Conservation (phyloP, 2,888 invertebrate genomes). For the Nemotelus nigrinus region DNA sequence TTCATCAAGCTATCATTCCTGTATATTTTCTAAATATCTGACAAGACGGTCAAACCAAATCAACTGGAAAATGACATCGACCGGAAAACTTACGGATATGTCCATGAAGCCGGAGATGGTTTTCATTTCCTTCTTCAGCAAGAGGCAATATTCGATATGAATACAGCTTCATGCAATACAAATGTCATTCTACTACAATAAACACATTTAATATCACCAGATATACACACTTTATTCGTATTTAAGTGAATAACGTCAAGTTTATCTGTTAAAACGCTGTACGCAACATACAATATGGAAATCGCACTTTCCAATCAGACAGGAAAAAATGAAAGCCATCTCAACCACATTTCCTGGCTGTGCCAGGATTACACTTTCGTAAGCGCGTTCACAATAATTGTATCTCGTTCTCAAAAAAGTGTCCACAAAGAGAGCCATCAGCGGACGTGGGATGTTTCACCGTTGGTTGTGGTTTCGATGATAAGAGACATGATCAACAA, state of each 20-base stretch:
- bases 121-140: constrained; percentile 36
- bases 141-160: background rate
- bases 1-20: no score
- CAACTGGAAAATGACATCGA: constrained; percentile 35
- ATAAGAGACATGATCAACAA: background rate
- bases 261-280: background rate
- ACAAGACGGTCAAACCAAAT: background rate
- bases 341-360: no score
- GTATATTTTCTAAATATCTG: no score
- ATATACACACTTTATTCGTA: background rate
- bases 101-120: constrained; percentile 42
- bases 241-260: background rate
- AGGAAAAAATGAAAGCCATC: no score
- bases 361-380: background rate
- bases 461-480: background rate
- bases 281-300: background rate
- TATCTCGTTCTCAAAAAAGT: no score
- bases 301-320: background rate
- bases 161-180: background rate
- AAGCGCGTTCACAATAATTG: background rate
- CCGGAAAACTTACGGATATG: constrained; percentile 41
- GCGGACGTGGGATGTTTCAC: background rate
- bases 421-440: no score
- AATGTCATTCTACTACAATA: background rate
- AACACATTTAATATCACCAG: background rate